Evolutionary conservation across 2,113 vertebrate genomes (phyloP), one percentile per base, ranked within the genome.

Genomic region (Otus sunia): DNA sequence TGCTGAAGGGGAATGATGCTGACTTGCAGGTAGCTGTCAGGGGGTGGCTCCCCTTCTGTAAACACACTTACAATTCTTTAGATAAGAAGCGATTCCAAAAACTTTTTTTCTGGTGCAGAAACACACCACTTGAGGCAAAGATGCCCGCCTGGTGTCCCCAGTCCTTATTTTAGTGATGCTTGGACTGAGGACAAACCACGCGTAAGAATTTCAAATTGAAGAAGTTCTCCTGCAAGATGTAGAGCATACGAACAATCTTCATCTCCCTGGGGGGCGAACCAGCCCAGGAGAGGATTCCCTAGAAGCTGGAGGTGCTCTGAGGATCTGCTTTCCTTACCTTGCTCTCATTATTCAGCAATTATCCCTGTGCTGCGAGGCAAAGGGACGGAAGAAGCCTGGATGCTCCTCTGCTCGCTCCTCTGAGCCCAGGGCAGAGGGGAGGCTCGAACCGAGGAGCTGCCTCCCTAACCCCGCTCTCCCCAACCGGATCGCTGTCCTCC

Each of bases 181-280:
- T 17, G 29, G 17, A 2, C 2, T 62, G 62, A 36, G 47, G 41
- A 50, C 1, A 12, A 88, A 20, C 18, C 4, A 1, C 1, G 17
- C 7, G 2, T 9, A 16, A 56, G 29, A 19, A 56, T 37, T 22
- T 15, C 6, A 37, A 8, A 15, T 1, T 3, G 52, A 56, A 72
- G 59, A n/a, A 37, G 5, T 23, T 50, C 55, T 85, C 56, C 37
- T 37, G 25, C 30, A n/a, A 53, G 55, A 41, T 39, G n/a, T 10
- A 19, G 37, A 16, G 19, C 30, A 8, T 10, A 10, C 0, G 18
- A 34, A 62, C 20, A 16, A 32, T 8, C 36, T 20, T 26, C 64
- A 7, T 8, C 2, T 43, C 27, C 52, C 64, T 20, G 0, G 39
- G 78, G 58, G 52, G 34, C 27, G 22, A n/a, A 37, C 13, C 7